Evolutionary conservation across 2,113 vertebrate species (phyloP), one percentile per base, ranked within the genome.

Genomic region (Eclectus roratus): DNA sequence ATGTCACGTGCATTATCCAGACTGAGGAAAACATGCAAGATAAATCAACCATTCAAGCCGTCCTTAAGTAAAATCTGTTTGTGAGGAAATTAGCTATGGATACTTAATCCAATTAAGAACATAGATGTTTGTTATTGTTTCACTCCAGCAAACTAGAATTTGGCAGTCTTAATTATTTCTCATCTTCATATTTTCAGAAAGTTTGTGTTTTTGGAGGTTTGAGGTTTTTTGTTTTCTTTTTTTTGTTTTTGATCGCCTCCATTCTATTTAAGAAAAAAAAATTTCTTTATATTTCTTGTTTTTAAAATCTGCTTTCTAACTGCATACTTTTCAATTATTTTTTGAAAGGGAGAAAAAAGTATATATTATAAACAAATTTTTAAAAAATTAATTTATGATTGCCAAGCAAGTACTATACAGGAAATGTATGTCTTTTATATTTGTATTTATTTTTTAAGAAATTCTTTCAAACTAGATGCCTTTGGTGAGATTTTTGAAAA

Each of bases 211-310:
- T 61, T 24, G 5, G 4, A 82, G 27, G 10, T 56, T 33, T 63
- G 8, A 0, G 0, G 3, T 31, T 49, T 61, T 1, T 31, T n/a
- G 1, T 8, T 10, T 41, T 47, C 43, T 44, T 0, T 17, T 47
- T 43, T 19, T 19, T 63, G 9, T 1, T 69, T 64, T 69, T 29
- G 6, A 29, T 35, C 3, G 25, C 3, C 6, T 58, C 2, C n/a
- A 10, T 31, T n/a, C 13, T 33, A 47, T 58, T 12, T 18, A 17
- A 53, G 28, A 29, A 53, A 53, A 29, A 53, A 53, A 10, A 29
- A 53, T 44, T 41, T 43, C 28, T 68, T 58, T 43, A 3, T 31
- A 49, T 21, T 73, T 64, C 3, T 35, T 37, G 58, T 39, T 72
- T 91, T 19, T 24, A 39, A 72, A 63, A 9, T 13, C 19, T 77